These are phyloP conservation scores for Chelonus formosanus DNA, from an alignment of 2,888 invertebrate genomes.

Conservation along the genomic window DNA sequence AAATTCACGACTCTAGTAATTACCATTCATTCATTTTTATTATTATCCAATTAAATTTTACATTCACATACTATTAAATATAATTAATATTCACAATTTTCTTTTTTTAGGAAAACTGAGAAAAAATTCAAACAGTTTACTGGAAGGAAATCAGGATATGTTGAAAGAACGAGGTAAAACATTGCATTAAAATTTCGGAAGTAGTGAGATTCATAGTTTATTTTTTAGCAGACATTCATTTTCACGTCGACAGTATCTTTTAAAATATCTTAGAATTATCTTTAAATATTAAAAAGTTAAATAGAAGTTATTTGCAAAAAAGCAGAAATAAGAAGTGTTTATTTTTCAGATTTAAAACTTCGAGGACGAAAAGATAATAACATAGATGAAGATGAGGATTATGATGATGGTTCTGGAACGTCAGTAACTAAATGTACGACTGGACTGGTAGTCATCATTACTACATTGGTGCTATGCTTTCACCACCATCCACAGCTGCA, in stretches of 20 bases:
- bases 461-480: constrained; percentile 49
- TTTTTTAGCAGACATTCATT: constrained; percentile 33
- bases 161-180: constrained; percentile 58
- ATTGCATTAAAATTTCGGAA: not conserved
- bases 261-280: constrained; percentile 23
- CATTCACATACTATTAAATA: too few relatives aligned
- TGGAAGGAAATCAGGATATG: constrained; percentile 62
- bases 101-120: constrained; percentile 57
- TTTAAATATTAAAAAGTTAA: constrained; percentile 8
- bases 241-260: constrained; percentile 25
- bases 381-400: constrained; percentile 53
- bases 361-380: constrained; percentile 56
- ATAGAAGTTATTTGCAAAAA: not conserved
- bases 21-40: too few relatives aligned
- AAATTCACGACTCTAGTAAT: too few relatives aligned
- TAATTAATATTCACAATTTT: constrained; percentile 12
- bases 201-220: too few relatives aligned
- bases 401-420: constrained; percentile 43
- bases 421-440: constrained; percentile 42
- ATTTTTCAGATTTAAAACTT: constrained; percentile 53
- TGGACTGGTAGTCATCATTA: constrained; percentile 42
- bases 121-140: constrained; percentile 57
- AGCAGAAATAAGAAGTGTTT: constrained; percentile 30
- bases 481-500: constrained; percentile 55
- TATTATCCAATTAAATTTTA: too few relatives aligned